Base-by-base conservation (phyloP, 23 tunicate genomes). In the Botrylloides violaceus region DNA sequence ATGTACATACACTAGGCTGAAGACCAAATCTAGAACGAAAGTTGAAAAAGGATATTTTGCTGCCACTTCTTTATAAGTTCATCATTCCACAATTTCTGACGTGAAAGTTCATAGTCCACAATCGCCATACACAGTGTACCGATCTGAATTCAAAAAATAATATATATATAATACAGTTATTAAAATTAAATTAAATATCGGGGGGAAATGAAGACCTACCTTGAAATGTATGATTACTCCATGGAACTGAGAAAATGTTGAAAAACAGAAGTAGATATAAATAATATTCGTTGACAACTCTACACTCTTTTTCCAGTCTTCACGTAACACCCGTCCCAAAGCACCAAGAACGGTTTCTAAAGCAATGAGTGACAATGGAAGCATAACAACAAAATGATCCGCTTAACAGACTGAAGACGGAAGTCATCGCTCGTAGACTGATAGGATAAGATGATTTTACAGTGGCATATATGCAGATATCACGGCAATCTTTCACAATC, bases 101-200 rank as follows among this genome's bases (percentile, higher is more conserved):
- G 74, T 22, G 73, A 36, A 31, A 95, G 57, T 58, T 95, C 99
- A 39, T 87, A 81, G 34, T 95, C 99, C 49, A 82, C 80, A 2
- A 95, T 95, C 18, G 99, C 60, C 96, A 95, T 87, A 61, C 96
- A 87, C 61, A 95, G 80, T 27, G 96, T 94, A 15, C 99, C 99
- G 61, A 95, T 87, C 94, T 95, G 31, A 58, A 62, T 20, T 2
- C 25, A 77, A 15, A 65, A 48, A 48, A 48, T 15, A 48, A 48
- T 48, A 18, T 59, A n/a, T 59, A 21, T 9, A 21, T 15, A 21
- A 59, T 59, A 21, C 22, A 12, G 9, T 59, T 59, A 21, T 25
- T 59, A 12, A 12, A 21, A 7, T 28, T 59, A n/a, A 59, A 21
- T 21, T n/a, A 12, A 28, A n/a, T n/a, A 15, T 60, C 12, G n/a